Percentiles rank a stretch among this genome's conserved stretches.
Conservation (phyloP, 2,888 invertebrate species). For the Oxyteleia sp. region DNA sequence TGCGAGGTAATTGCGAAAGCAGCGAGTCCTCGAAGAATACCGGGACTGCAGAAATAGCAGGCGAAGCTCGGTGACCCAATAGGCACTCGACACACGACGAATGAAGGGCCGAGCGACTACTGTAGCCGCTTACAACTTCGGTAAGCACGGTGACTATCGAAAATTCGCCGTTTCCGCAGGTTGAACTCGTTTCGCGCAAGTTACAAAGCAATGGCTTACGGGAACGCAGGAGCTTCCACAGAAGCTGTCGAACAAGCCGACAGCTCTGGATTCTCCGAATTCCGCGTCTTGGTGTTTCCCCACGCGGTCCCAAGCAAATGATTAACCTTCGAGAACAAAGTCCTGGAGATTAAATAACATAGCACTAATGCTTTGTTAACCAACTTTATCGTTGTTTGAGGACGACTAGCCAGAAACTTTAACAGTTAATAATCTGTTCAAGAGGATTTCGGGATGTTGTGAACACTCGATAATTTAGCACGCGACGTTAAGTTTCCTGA, state of each 20-base stretch:
- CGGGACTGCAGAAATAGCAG: conserved; percentile 18
- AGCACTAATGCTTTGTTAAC: no score
- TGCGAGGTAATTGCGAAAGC: conserved; percentile 39
- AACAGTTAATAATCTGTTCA: no score
- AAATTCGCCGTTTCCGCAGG: conserved; percentile 59
- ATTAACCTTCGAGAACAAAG: no score
- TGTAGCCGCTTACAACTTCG: conserved; percentile 50
- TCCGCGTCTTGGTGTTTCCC: conserved; percentile 43
- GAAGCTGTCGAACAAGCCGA: conserved; percentile 63
- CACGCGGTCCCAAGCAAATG: no score
- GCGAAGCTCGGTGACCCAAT: conserved; percentile 53
- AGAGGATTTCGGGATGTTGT: no score
- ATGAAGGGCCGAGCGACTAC: conserved; percentile 32
- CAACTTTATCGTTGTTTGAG: no score
- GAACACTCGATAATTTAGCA: no score
- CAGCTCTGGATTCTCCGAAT: conserved; percentile 60
- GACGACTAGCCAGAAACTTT: no score
- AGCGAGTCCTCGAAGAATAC: conserved; percentile 43
- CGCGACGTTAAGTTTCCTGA: no score
- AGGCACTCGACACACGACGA: conserved; percentile 36
- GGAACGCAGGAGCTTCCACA: conserved; percentile 49
- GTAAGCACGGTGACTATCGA: conserved; percentile 50
- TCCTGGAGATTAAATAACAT: no score
- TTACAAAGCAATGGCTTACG: conserved; percentile 66
- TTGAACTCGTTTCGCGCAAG: conserved; percentile 57